Evolutionary conservation across 2,113 vertebrate genomes (phyloP), one percentile per base, ranked within the genome.

Genomic region (Oncorhynchus mykiss): DNA sequence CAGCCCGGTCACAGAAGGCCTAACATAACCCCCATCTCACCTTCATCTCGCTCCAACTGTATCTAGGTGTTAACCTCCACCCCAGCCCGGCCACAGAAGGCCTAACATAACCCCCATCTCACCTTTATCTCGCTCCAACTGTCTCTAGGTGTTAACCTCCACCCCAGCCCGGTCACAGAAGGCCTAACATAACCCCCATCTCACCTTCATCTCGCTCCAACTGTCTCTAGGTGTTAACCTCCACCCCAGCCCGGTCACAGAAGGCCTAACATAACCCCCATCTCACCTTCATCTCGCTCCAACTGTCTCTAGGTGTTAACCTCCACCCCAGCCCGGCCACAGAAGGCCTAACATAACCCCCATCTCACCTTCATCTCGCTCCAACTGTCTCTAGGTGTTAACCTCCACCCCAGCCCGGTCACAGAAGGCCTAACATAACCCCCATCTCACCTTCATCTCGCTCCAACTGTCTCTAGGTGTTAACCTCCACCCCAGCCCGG

Each of bases 41-140:
- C 49, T 16, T 80, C 39, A 70, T 64, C 67, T 81, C 71, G 70
- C 83, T 74, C 68, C 71, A 68, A 74, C 73, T 78, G 74, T 67
- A 71, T 80, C 67, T 34, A 5, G 31, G 31, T 77, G 71, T 4
- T 29, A 29, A 29, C 29, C 4, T 4, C 29, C 29, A 29, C 29
- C 29, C 29, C 29, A 29, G 25, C 25, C 25, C 25, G 5, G 82
- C 72, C 78, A 73, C 71, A 20, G 29, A 67, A 31, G 8, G 34
- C 70, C 83, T 89, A 84, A 84, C 67, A 62, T 85, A 84, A 86
- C 73, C 24, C 65, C 13, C 77, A 54, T 16, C 49, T 31, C 49
- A 11, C 49, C 49, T 16, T 80, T 29, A 70, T 64, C 67, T 81
- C 71, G 72, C 83, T 74, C 68, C 71, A 68, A 74, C 73, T 78